A percentile compares a stretch with the other conserved stretches of the same genome.
Conservation (phyloP, 1,140 invertebrate genomes). For the Diprion similis region DNA sequence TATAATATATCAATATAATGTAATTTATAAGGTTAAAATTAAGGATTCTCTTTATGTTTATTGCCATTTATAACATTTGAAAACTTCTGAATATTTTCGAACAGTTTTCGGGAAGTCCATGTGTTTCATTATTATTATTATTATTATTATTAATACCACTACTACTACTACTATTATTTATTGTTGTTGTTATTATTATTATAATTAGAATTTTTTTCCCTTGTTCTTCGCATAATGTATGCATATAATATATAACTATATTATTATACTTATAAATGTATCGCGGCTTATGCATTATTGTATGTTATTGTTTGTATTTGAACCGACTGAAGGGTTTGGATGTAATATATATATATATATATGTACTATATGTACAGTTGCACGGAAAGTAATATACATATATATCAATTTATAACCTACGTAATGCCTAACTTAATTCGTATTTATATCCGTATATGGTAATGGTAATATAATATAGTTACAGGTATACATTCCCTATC, state of each 20-base stretch:
- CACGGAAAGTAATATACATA: neutral
- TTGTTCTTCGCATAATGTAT: too few relatives aligned
- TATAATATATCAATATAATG: neutral
- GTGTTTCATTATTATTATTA: neutral
- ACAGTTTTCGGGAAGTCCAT: neutral
- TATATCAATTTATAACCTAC: neutral
- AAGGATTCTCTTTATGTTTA: neutral
- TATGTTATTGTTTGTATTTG: neutral
- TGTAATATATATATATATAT: too few relatives aligned
- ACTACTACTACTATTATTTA: too few relatives aligned
- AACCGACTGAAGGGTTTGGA: neutral
- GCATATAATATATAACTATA: too few relatives aligned
- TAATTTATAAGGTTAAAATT: neutral
- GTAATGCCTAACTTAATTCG: too few relatives aligned
- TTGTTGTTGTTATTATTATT: too few relatives aligned
- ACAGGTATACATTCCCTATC: neutral
- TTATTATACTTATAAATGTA: neutral
- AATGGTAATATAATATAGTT: too few relatives aligned
- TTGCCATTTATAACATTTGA: constrained; percentile 4
- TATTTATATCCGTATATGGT: too few relatives aligned
- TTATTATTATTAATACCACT: too few relatives aligned
- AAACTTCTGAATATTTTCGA: neutral
- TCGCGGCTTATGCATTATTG: neutral
- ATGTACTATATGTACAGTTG: too few relatives aligned
- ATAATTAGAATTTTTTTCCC: too few relatives aligned